Evolutionary conservation across 2,113 vertebrate species (phyloP).

Genomic region (Lanius collurio): DNA sequence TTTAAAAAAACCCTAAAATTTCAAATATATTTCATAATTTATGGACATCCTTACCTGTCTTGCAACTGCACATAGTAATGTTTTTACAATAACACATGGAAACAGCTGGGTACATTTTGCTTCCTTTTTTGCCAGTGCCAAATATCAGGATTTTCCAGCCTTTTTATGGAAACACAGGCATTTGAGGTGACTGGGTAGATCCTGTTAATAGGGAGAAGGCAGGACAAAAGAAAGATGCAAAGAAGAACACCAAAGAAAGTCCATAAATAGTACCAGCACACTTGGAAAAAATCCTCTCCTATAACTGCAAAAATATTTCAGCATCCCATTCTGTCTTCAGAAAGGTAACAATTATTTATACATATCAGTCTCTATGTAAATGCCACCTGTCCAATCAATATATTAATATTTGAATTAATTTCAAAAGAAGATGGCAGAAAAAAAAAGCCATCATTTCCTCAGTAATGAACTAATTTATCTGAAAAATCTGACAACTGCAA

Average conservation of each 20-base stretch:
- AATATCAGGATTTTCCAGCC: background rate
- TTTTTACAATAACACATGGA: background rate
- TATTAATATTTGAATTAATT: constrained; percentile 64
- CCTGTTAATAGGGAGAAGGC: background rate
- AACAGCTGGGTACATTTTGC: background rate
- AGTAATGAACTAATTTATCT: constrained; percentile 59
- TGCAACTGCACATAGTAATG: background rate
- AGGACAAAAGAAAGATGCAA: background rate
- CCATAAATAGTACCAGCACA: background rate
- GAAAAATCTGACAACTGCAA: constrained; percentile 59
- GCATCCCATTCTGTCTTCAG: constrained; percentile 3
- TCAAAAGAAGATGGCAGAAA: constrained; percentile 18
- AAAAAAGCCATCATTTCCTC: constrained; percentile 30
- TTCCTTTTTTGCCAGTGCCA: background rate
- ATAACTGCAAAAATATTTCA: constrained; percentile 17
- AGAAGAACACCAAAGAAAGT: background rate
- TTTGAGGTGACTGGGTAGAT: background rate
- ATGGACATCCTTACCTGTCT: background rate
- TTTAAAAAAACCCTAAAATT: background rate
- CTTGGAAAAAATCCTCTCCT: constrained; percentile 1
- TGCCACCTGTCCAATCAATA: constrained; percentile 55
- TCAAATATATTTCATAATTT: background rate
- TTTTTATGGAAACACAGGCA: background rate
- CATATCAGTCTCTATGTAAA: constrained; percentile 43
- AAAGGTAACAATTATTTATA: constrained; percentile 58